phyloP scores from a whole-genome alignment of 2,113 vertebrate genomes.

The Anthoscopus minutus region DNA sequence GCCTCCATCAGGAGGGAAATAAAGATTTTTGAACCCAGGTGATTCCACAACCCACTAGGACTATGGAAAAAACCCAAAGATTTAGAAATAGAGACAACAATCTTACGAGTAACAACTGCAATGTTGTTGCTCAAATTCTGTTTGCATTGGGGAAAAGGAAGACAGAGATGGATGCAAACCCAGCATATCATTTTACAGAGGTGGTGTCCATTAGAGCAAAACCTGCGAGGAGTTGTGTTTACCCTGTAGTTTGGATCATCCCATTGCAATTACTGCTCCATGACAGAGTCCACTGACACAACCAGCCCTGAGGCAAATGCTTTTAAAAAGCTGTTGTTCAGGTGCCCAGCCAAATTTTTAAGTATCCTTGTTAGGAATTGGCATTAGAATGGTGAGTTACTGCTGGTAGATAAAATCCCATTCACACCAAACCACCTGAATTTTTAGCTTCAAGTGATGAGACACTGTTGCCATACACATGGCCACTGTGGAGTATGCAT shows the following conservation, averaged over 20 bases:
- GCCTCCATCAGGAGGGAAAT: background rate
- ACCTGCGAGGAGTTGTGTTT: background rate
- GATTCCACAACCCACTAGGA: no score
- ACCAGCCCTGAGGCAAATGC: background rate
- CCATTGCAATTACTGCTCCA: background rate
- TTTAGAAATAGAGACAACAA: background rate
- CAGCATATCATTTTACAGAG: fast-evolving
- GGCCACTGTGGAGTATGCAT: background rate
- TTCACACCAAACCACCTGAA: background rate
- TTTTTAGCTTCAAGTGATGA: background rate
- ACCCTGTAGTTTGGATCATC: background rate
- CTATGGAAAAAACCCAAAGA: background rate
- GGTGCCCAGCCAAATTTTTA: background rate
- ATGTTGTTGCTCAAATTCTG: background rate
- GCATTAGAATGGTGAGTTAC: background rate
- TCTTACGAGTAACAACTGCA: background rate
- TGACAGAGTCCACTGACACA: background rate
- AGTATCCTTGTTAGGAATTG: background rate
- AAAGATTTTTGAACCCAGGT: background rate
- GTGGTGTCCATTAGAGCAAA: background rate
- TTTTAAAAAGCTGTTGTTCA: background rate
- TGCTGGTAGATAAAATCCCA: background rate
- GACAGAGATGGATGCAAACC: background rate
- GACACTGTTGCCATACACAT: background rate
- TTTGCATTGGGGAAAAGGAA: background rate